phyloP scores from a whole-genome alignment of 2,888 invertebrate genomes.

The Seira ritae region DNA sequence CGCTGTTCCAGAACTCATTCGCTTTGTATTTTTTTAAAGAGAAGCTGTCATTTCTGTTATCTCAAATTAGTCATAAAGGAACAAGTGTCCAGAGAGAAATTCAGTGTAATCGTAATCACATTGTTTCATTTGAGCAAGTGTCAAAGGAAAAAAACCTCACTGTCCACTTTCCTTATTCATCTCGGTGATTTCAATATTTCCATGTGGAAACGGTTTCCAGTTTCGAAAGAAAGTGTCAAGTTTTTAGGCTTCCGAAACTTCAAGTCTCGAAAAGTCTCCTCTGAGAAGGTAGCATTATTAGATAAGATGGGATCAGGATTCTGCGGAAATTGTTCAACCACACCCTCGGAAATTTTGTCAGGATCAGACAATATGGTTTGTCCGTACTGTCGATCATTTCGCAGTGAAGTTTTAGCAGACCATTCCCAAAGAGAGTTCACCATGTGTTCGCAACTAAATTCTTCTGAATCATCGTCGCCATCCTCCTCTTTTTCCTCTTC shows the following conservation, averaged over 20 bases:
- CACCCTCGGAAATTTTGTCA: conserved; percentile 7
- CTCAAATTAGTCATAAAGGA: conserved; percentile 26
- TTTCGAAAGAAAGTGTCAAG: not conserved
- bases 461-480: conserved; percentile 18
- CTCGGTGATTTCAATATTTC: not conserved
- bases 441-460: conserved; percentile 44
- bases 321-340: conserved; percentile 28
- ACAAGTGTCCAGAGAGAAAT: conserved; percentile 9
- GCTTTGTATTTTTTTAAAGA: not conserved
- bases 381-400: conserved; percentile 42
- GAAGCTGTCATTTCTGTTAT: conserved; percentile 14
- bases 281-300: not conserved
- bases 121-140: not conserved
- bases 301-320: conserved; percentile 29
- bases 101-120: not conserved
- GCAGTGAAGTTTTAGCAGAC: not conserved
- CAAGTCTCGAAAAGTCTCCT: not conserved
- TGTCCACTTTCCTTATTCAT: not conserved
- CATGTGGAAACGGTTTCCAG: conserved; percentile 11
- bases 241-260: not conserved
- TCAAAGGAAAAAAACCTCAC: not conserved
- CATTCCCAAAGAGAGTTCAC: conserved; percentile 22
- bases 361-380: conserved; percentile 24
- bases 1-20: conserved; percentile 27
- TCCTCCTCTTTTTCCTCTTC: not conserved